These are phyloP conservation scores for Thamnophis sirtalis DNA, from an alignment of 2,113 vertebrate genomes.

Conservation along the genomic window DNA sequence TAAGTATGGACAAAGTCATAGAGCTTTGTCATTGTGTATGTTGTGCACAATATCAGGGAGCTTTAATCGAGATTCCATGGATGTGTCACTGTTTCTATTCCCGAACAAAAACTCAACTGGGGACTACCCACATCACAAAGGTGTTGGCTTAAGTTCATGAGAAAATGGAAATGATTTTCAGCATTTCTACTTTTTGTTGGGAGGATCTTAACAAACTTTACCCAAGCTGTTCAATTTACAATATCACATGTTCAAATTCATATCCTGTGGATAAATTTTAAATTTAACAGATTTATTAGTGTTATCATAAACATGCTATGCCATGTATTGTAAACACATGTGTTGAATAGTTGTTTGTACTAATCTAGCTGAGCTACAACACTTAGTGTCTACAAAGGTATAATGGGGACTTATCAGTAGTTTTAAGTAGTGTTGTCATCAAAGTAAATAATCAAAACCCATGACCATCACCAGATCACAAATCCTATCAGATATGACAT, in stretches of 20 bases:
- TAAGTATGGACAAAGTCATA: neutral
- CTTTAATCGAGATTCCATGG: neutral
- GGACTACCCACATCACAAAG: neutral
- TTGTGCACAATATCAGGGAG: neutral
- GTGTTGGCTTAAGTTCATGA: neutral
- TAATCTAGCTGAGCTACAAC: neutral
- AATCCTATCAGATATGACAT: neutral
- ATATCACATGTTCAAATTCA: neutral
- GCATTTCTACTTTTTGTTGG: neutral
- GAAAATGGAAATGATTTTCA: neutral
- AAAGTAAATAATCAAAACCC: neutral
- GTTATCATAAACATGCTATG: neutral
- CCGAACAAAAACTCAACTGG: neutral
- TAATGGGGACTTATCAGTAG: neutral
- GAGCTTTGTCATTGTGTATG: neutral
- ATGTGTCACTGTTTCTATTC: neutral
- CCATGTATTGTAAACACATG: neutral
- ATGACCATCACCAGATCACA: neutral
- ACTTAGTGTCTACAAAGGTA: neutral
- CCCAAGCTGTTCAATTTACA: neutral
- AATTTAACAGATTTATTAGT: neutral
- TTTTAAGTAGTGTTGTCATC: neutral
- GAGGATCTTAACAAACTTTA: neutral
- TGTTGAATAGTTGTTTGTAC: neutral
- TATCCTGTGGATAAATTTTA: neutral